These are phyloP conservation scores for Brachionus paranguensis DNA, from an alignment of 1,140 invertebrate species.

Conservation along the genomic window DNA sequence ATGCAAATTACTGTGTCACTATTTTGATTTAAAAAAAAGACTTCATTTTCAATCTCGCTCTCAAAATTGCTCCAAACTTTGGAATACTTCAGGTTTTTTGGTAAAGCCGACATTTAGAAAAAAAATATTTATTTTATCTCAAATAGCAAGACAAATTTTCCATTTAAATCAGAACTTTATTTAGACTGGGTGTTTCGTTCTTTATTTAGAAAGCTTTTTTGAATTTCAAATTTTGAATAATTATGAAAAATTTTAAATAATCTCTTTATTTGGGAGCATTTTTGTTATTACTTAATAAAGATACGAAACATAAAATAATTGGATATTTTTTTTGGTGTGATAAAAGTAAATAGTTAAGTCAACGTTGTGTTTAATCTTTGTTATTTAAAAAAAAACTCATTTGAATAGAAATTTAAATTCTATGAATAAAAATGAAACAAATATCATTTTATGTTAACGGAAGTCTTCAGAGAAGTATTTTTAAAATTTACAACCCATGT, in stretches of 20 bases:
- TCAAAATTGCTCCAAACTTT: background rate
- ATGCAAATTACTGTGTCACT: background rate
- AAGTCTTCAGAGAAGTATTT: background rate
- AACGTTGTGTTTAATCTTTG: background rate
- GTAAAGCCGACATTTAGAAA: background rate
- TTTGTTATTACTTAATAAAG: background rate
- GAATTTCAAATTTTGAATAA: background rate
- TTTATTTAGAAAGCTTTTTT: background rate
- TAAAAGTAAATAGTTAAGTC: background rate
- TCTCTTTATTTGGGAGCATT: background rate
- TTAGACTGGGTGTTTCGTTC: background rate
- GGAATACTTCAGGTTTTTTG: background rate
- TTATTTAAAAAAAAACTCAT: background rate
- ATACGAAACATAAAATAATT: background rate
- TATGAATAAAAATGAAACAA: background rate
- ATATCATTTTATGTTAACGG: conserved; percentile 25
- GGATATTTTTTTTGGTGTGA: background rate
- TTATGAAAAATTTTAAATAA: background rate
- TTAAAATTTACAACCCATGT: background rate
- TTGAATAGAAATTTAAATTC: background rate
- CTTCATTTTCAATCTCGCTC: background rate
- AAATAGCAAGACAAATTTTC: background rate
- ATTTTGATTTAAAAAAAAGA: background rate
- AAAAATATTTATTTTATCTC: background rate
- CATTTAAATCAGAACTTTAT: background rate